Conservation (phyloP, 2,888 invertebrate species). For the Agrochola litura region DNA sequence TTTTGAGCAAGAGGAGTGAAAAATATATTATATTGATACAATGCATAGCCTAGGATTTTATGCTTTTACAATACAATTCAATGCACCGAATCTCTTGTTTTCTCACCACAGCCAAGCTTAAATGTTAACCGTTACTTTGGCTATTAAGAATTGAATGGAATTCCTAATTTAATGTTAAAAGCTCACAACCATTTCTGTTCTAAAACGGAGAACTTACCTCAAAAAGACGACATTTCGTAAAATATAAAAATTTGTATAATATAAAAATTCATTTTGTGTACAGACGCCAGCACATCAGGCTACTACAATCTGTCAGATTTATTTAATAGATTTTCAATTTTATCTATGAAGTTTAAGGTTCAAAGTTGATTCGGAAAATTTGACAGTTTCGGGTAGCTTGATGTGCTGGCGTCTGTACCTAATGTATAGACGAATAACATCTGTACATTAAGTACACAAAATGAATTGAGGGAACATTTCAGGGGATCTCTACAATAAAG, state of each 20-base stretch:
- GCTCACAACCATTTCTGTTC: not conserved
- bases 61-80: not conserved
- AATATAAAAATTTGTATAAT: not conserved
- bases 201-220: not conserved
- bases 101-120: not conserved
- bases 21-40: too few relatives aligned
- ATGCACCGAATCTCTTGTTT: not conserved
- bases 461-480: not conserved
- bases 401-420: too few relatives aligned
- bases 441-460: not conserved
- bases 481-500: not conserved
- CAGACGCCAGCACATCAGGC: too few relatives aligned
- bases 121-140: not conserved
- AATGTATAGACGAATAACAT: too few relatives aligned
- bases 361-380: too few relatives aligned
- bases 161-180: constrained; percentile 12
- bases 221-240: constrained; percentile 3
- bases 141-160: not conserved
- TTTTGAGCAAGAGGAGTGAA: too few relatives aligned
- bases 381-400: too few relatives aligned
- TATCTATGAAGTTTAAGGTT: too few relatives aligned
- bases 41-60: not conserved
- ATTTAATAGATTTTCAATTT: too few relatives aligned
- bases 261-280: too few relatives aligned
- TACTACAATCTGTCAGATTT: too few relatives aligned